These are phyloP conservation scores for Hippocampus barbouri DNA, from an alignment of 2,113 vertebrate species.

Conservation along the genomic window DNA sequence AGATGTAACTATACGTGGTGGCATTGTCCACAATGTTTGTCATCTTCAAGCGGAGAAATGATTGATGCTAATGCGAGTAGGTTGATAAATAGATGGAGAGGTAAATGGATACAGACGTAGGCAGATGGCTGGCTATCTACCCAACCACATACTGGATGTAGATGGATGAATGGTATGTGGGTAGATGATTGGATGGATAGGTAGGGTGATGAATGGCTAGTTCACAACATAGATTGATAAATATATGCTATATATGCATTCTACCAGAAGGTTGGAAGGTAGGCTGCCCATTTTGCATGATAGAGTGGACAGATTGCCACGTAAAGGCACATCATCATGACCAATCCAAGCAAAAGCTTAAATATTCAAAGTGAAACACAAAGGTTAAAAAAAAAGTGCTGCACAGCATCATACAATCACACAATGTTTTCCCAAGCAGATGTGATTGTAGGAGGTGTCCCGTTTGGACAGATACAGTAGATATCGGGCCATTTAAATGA, in stretches of 20 bases:
- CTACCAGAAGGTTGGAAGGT: background rate
- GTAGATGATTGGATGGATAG: background rate
- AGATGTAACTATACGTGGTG: background rate
- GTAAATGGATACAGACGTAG: background rate
- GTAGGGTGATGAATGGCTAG: background rate
- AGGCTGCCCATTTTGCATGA: background rate
- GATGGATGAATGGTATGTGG: background rate
- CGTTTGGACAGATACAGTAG: background rate
- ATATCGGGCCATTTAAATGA: background rate
- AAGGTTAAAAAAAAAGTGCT: background rate
- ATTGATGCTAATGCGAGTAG: background rate
- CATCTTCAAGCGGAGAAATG: background rate
- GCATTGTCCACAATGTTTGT: background rate
- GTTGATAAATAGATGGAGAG: background rate
- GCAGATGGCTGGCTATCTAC: background rate
- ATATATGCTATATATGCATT: background rate
- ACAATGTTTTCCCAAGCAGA: background rate
- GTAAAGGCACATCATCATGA: background rate
- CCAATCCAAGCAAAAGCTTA: background rate
- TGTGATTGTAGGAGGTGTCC: background rate
- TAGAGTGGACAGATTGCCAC: background rate
- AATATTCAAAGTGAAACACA: background rate
- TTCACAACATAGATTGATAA: background rate
- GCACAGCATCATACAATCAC: background rate
- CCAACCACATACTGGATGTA: background rate